Base-by-base conservation (phyloP, 2,888 invertebrate species). In the Pristionchus entomophagus region DNA sequence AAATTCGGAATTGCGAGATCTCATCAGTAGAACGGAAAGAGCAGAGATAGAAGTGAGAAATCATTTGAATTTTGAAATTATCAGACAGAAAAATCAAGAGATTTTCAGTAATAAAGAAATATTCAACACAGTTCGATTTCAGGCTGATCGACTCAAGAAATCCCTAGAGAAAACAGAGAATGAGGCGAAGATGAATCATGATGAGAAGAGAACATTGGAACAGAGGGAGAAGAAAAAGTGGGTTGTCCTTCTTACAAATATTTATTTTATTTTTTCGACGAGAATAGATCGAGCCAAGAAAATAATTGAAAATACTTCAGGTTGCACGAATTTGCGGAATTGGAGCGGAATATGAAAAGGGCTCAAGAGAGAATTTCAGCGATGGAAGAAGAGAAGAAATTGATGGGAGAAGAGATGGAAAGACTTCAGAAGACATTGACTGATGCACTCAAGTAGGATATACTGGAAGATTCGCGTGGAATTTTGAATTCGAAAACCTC, bases 161-260 rank as follows among this genome's bases (percentile, higher is more conserved):
- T 45, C 59, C 3, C 56, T 85, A 35, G 85, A 85, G 32, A 73
- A 56, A 53, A 35, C 19, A n/a, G 73, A 85, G 56, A 51, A 51
- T 6, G 85, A 85, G 38, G 29, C 77, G 4, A 51, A 51, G n/a
- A 19, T n/a, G 35, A 49, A 41, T 29, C 62, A 84, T 10, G 83
- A 84, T 26, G 83, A 84, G 45, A 84, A 84, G 49, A 62, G 83
- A 65, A 17, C 38, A n/a, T 45, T 51, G 26, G 83, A 84, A 49
- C 83, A 84, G 26, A 62, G 83, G 65, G 83, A 84, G 65, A 84
- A 84, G 83, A 84, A 65, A 41, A 82, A 59, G 82, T 82, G 29
- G n/a, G 82, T 56, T 56, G 56, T 56, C 4, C 8, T 56, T 45
- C 6, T 45, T 6, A 45, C 6, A 45, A 45, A 10, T 45, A 45